A percentile compares a stretch with the other conserved stretches of the same genome.
Conservation (phyloP, 1,140 invertebrate species). For the Nephila pilipes region DNA sequence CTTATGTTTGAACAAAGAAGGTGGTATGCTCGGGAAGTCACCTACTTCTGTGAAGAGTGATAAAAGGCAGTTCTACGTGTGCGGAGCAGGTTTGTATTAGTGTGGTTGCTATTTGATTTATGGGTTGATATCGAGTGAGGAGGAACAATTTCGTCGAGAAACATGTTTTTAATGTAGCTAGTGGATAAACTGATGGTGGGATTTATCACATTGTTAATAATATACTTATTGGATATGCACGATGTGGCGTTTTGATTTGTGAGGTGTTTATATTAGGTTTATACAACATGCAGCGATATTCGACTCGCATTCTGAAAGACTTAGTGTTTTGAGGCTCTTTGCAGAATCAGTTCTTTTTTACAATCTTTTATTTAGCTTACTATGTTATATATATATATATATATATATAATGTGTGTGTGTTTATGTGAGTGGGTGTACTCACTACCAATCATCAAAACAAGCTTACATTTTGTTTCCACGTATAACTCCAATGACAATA, state of each 20-base stretch:
- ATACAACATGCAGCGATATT: background rate
- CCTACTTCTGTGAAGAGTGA: constrained; percentile 12
- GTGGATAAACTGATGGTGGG: background rate
- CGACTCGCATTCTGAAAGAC: too few species aligned
- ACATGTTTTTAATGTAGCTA: background rate
- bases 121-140: background rate
- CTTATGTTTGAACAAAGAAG: constrained; percentile 10
- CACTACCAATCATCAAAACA: too few species aligned
- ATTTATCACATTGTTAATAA: background rate
- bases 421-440: too few species aligned
- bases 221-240: background rate
- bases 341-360: too few species aligned
- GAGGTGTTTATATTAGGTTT: background rate
- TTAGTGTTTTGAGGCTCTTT: too few species aligned
- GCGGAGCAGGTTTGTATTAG: background rate
- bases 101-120: background rate
- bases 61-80: background rate
- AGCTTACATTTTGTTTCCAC: too few species aligned
- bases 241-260: background rate
- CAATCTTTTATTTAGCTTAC: too few species aligned
- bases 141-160: background rate
- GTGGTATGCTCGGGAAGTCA: background rate
- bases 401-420: too few species aligned
- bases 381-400: too few species aligned
- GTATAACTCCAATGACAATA: too few species aligned